Conservation (phyloP, 2,888 invertebrate genomes). For the Diogma glabrata region DNA sequence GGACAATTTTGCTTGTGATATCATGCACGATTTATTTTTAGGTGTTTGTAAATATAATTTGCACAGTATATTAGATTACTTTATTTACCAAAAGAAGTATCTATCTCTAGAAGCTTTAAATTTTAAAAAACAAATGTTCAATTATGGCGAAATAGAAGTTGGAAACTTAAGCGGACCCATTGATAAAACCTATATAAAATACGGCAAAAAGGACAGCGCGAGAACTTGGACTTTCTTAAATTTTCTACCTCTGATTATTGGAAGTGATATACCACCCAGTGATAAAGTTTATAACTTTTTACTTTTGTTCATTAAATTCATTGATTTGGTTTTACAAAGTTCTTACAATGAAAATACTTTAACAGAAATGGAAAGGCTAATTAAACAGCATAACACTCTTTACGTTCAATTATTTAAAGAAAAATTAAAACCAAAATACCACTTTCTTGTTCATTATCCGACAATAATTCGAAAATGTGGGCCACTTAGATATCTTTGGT, state of each 20-base stretch:
- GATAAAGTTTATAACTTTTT: neutral
- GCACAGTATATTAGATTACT: neutral
- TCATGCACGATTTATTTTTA: neutral
- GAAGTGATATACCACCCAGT: neutral
- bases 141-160: neutral
- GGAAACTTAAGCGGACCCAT: neutral
- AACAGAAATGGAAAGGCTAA: neutral
- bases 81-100: neutral
- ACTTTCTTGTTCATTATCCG: neutral
- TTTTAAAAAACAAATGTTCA: neutral
- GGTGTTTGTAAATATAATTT: neutral
- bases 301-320: neutral
- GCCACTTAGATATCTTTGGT: neutral
- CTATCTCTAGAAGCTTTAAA: neutral
- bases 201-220: too few species aligned
- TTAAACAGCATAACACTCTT: neutral
- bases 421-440: neutral
- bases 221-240: neutral
- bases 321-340: neutral
- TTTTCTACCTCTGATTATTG: neutral
- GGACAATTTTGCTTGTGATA: too few species aligned
- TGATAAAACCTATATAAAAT: neutral
- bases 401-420: neutral
- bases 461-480: neutral
- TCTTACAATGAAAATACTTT: neutral